These are phyloP conservation scores for Seira ritae DNA, from an alignment of 2,888 invertebrate genomes.

Conservation along the genomic window DNA sequence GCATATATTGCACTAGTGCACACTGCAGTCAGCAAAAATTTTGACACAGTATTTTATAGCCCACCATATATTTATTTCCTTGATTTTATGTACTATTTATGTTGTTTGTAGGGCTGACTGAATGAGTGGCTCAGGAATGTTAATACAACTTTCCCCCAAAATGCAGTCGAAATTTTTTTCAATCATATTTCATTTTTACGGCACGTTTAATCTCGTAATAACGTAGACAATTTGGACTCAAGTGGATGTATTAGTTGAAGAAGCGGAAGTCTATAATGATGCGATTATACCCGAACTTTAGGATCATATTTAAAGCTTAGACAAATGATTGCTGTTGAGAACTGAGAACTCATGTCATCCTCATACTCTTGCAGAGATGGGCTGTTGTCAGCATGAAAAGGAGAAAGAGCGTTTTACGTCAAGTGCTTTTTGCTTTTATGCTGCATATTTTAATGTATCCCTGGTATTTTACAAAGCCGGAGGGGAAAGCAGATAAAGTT, in stretches of 20 bases:
- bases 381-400: too few species aligned
- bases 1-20: background rate
- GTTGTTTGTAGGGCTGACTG: background rate
- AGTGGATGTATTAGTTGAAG: background rate
- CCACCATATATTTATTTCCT: conserved; percentile 3
- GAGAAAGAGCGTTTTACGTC: too few species aligned
- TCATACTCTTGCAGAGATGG: too few species aligned
- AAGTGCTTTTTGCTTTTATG: too few species aligned
- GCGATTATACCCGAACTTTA: background rate
- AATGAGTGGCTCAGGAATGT: background rate
- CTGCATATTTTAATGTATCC: too few species aligned
- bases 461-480: too few species aligned
- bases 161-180: background rate
- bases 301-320: background rate
- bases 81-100: background rate
- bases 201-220: background rate
- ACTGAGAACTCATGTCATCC: too few species aligned
- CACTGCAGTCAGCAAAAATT: conserved; percentile 26
- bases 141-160: background rate
- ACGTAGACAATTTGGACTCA: background rate
- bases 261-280: conserved; percentile 2
- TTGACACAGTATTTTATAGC: conserved; percentile 17
- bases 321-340: background rate
- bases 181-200: background rate
- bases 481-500: too few species aligned